A percentile compares a stretch with the other conserved stretches of the same genome.
Conservation (phyloP, 2,888 invertebrate species). For the Xestia xanthographa region DNA sequence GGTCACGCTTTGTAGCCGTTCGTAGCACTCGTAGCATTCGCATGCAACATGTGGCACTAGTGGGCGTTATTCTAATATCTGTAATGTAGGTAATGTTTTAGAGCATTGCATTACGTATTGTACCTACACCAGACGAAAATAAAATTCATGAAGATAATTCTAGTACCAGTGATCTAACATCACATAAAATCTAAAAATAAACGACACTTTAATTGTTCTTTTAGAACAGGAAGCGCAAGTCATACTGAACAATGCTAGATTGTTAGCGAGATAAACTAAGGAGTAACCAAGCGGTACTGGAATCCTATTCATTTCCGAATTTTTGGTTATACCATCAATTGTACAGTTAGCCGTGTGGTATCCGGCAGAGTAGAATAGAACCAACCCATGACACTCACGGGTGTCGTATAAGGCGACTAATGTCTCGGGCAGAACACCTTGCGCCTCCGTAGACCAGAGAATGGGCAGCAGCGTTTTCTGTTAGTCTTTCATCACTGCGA, state of each 20-base stretch:
- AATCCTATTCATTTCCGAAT: constrained; percentile 24
- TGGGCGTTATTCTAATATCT: neutral
- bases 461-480: too few species aligned
- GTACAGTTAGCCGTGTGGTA: too few species aligned
- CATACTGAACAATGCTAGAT: constrained; percentile 32
- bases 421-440: too few species aligned
- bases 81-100: neutral
- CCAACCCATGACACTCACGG: too few species aligned
- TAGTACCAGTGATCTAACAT: constrained; percentile 15
- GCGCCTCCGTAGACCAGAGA: too few species aligned
- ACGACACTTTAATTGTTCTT: constrained; percentile 30
- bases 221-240: constrained; percentile 29
- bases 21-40: too few species aligned
- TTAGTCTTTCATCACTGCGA: too few species aligned
- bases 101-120: neutral
- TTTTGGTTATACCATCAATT: neutral
- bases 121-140: constrained; percentile 11
- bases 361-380: too few species aligned
- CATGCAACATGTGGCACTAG: neutral
- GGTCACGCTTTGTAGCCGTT: too few species aligned
- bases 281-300: constrained; percentile 20
- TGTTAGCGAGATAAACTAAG: constrained; percentile 26
- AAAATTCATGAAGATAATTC: constrained; percentile 5
- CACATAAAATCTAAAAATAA: constrained; percentile 54
- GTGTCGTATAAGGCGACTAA: too few species aligned